These are phyloP conservation scores for Steinernema carpocapsae DNA, from an alignment of 2,888 invertebrate genomes.

Conservation along the genomic window DNA sequence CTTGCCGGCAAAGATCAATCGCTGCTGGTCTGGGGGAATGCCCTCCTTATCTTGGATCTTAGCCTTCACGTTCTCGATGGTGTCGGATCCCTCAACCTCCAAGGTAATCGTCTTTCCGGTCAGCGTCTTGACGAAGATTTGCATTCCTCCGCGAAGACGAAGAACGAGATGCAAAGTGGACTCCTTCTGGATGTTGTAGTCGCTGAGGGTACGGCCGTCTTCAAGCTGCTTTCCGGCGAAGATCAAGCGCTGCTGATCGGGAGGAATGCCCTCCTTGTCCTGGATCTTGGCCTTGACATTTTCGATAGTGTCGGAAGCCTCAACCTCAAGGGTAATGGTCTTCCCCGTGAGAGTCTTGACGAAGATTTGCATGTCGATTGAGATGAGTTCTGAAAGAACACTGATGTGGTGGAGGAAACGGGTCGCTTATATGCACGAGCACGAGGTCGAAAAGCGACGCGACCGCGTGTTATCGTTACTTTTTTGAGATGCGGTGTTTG, in stretches of 20 bases:
- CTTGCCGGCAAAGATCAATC: slow-evolving; percentile 54
- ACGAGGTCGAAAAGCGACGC: too few species aligned
- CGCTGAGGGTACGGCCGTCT: slow-evolving; percentile 88
- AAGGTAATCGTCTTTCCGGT: slow-evolving; percentile 80
- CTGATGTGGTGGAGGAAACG: too few species aligned
- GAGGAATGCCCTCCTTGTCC: slow-evolving; percentile 66
- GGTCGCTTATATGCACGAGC: not conserved
- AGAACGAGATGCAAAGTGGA: slow-evolving; percentile 74
- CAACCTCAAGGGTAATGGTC: slow-evolving; percentile 73
- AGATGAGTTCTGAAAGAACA: not conserved
- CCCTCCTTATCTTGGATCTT: slow-evolving; percentile 59
- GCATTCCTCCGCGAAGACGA: slow-evolving; percentile 75
- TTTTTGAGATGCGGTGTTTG: too few species aligned
- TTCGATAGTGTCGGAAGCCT: slow-evolving; percentile 66
- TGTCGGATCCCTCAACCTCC: slow-evolving; percentile 56
- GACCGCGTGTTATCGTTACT: too few species aligned
- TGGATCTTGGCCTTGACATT: slow-evolving; percentile 67
- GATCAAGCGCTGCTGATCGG: slow-evolving; percentile 65
- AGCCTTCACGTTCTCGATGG: slow-evolving; percentile 57
- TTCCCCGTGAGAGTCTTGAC: slow-evolving; percentile 92
- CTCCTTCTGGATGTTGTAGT: slow-evolving; percentile 92
- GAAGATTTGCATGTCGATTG: slow-evolving; percentile 85
- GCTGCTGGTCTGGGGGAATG: slow-evolving; percentile 55
- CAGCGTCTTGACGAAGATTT: slow-evolving; percentile 92
- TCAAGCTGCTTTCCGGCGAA: slow-evolving; percentile 76